These are phyloP conservation scores for Chirona hameri DNA, from an alignment of 2,888 invertebrate genomes.

Conservation along the genomic window DNA sequence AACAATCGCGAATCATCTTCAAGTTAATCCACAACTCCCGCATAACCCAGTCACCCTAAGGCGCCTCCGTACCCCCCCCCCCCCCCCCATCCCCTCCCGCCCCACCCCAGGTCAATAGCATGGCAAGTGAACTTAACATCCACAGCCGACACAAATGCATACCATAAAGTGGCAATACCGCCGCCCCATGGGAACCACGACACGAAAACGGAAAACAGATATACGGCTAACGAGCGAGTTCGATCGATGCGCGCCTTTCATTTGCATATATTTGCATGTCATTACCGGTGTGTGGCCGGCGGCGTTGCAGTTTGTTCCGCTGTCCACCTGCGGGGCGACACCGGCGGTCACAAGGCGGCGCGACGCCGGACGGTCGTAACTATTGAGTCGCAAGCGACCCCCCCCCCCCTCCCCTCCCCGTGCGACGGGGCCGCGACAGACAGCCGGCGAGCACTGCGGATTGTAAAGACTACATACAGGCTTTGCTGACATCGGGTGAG, in stretches of 20 bases:
- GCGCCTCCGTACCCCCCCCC: too few relatives aligned
- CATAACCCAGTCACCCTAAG: too few relatives aligned
- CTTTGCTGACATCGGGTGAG: too few relatives aligned
- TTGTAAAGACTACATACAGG: too few relatives aligned
- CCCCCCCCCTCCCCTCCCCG: not conserved
- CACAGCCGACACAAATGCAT: not conserved
- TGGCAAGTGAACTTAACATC: not conserved
- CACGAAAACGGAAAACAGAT: slow-evolving; percentile 5
- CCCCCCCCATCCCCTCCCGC: not conserved
- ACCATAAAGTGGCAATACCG: not conserved
- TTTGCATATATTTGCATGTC: not conserved
- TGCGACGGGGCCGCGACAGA: too few relatives aligned
- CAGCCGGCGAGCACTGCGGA: too few relatives aligned
- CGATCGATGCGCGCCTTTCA: not conserved
- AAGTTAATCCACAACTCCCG: too few relatives aligned
- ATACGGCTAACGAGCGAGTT: not conserved
- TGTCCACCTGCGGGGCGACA: not conserved
- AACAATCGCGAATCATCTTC: too few relatives aligned
- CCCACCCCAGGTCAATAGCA: not conserved
- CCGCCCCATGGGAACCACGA: not conserved
- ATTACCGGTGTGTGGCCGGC: not conserved
- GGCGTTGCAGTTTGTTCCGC: not conserved
- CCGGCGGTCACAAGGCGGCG: not conserved
- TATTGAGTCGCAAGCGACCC: not conserved
- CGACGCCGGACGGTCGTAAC: not conserved